A percentile compares a stretch with the other conserved stretches of the same genome.
These are phyloP conservation scores for Trichogramma dendrolimi DNA, from an alignment of 2,888 invertebrate genomes.

Conservation along the genomic window DNA sequence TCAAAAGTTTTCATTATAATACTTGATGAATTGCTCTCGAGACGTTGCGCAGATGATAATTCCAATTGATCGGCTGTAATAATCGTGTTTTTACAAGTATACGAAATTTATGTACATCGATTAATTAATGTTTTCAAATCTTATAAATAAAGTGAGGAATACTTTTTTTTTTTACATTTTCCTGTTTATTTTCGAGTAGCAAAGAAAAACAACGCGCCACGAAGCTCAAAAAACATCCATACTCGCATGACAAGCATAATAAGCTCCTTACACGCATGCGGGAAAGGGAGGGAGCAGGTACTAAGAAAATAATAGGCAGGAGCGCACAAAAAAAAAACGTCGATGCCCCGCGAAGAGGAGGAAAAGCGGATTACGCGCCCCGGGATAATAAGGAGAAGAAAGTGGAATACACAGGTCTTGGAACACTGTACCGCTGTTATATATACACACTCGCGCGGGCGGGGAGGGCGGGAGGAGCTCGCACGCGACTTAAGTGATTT, in stretches of 20 bases:
- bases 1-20: too few relatives aligned
- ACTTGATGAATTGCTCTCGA: too few relatives aligned
- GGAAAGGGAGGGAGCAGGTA: too few relatives aligned
- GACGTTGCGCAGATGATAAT: too few relatives aligned
- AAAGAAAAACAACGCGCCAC: constrained; percentile 11
- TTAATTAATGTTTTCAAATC: too few relatives aligned
- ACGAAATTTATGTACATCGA: too few relatives aligned
- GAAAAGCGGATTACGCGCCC: constrained; percentile 7
- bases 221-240: constrained; percentile 14
- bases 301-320: constrained; percentile 6
- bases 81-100: too few relatives aligned
- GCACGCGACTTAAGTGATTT: constrained; percentile 40
- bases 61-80: too few relatives aligned
- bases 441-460: neutral
- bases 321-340: constrained; percentile 3
- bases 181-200: neutral
- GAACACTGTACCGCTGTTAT: too few relatives aligned
- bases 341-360: constrained; percentile 6
- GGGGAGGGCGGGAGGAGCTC: constrained; percentile 13
- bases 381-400: constrained; percentile 24
- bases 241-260: constrained; percentile 22
- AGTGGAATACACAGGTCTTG: constrained; percentile 13
- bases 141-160: too few relatives aligned
- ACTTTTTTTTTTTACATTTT: too few relatives aligned
- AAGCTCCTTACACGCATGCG: constrained; percentile 21